Evolutionary conservation across 2,113 vertebrate genomes (phyloP), one percentile per base, ranked within the genome.

Genomic region (Ctenomys sociabilis): DNA sequence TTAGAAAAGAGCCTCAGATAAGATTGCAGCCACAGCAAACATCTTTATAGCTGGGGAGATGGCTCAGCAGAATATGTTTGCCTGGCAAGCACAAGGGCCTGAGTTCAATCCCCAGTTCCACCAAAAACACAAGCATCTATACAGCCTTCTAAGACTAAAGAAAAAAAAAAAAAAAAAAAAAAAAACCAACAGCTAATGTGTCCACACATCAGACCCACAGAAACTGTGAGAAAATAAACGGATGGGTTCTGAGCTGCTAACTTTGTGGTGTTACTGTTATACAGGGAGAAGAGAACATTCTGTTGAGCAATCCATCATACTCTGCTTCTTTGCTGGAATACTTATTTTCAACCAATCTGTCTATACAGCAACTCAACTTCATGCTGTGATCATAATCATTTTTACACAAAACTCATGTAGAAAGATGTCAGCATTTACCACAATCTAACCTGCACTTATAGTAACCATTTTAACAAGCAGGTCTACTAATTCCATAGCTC

Each of bases 351-450:
- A 64, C 78, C 72, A 72, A 68, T 64, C 45, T 30, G 78, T 57
- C 28, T 19, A 54, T 16, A 85, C 30, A 95, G 28, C 37, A 73
- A 77, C 84, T 13, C 68, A 59, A 59, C 86, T 91, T 85, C 52
- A 85, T n/a, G 57, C 0, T 52, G 17, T 16, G 72, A 22, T 54
- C 54, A 75, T 85, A 85, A 52, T 19, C 16, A 19, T 12, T 32
- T 66, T 83, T 24, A 66, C n/a, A 28, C 35, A 91, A 93, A 93
- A 83, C 6, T 85, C 77, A 63, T 1, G 3, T 52, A 90, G 10
- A 70, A 94, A 94, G n/a, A 91, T 13, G 37, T 57, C 66, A 88
- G 54, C 52, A 70, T 40, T 73, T 89, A 92, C 70, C 82, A 61
- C 40, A 90, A 75, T 7, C 24, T 54, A 59, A 68, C 26, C 68